These are phyloP conservation scores for Trichomalopsis sarcophagae DNA, from an alignment of 1,140 invertebrate species.

Conservation along the genomic window DNA sequence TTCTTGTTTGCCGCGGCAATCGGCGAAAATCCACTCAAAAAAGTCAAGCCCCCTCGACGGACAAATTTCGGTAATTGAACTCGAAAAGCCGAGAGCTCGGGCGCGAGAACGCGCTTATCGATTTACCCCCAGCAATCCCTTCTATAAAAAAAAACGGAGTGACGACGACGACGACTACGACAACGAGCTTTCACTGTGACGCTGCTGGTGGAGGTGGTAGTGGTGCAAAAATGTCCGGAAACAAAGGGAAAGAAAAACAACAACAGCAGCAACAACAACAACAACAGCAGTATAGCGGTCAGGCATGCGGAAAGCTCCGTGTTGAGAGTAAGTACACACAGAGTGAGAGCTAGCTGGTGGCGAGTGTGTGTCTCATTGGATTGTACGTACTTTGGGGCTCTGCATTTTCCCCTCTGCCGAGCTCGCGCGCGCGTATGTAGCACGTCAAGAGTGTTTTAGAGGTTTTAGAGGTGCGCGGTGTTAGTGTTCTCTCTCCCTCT, in stretches of 20 bases:
- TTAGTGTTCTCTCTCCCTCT: slow-evolving; percentile 19
- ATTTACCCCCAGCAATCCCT: not conserved
- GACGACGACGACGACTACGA: not conserved
- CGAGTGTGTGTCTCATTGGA: slow-evolving; percentile 21
- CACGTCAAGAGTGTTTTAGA: slow-evolving; percentile 32
- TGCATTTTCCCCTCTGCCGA: slow-evolving; percentile 19
- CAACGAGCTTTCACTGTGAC: not conserved
- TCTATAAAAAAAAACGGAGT: not conserved
- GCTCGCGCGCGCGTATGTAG: not conserved
- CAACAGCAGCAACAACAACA: not conserved
- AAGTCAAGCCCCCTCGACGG: slow-evolving; percentile 14
- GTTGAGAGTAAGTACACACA: not conserved
- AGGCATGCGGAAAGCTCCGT: slow-evolving; percentile 23
- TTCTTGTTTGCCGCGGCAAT: slow-evolving; percentile 27
- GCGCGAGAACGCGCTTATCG: slow-evolving; percentile 1
- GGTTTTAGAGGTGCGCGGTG: slow-evolving; percentile 44
- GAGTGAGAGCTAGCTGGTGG: not conserved
- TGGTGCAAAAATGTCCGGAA: not conserved
- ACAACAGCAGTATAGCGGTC: not conserved
- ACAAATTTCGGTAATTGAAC: slow-evolving; percentile 43
- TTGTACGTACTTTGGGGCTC: slow-evolving; percentile 20
- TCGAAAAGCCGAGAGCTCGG: slow-evolving; percentile 3
- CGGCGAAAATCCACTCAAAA: slow-evolving; percentile 3
- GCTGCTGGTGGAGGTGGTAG: too few relatives aligned
- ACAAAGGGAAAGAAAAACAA: not conserved